Evolutionary conservation across 2,113 vertebrate genomes (phyloP), one percentile per base, ranked within the genome.

Genomic region (Cyanoramphus novaezelandiae): DNA sequence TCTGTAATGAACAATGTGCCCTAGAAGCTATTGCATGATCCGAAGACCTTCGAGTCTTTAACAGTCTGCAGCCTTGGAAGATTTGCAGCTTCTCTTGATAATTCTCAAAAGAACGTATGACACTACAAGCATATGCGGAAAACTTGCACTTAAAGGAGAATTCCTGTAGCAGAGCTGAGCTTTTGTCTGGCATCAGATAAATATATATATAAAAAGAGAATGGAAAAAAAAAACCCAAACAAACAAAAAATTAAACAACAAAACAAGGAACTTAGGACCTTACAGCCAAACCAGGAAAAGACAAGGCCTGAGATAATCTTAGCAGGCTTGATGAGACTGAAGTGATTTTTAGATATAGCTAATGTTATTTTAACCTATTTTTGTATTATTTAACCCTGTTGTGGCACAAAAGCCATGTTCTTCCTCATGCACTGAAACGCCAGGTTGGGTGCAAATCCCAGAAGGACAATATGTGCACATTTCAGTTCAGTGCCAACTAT

Each of bases 401-500:
- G 35, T 65, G 53, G 19, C 47, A 46, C 44, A 81, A 70, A 85
- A 55, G 39, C 20, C 25, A 25, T 13, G 11, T 13, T 90, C 35
- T 55, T 78, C 17, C 39, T 84, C 21, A 11, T 28, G 31, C 50
- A 35, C 46, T 33, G 49, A 55, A 85, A 65, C 17, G 10, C 55
- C 43, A 60, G 33, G 19, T 50, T 39, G 47, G 20, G 41, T 60
- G 49, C 44, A 68, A 92, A 77, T 24, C 44, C 23, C 41, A 39
- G 60, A 39, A 2, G 23, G 21, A 46, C 77, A 37, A 46, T 9
- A 49, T 0, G 2, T 84, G 44, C 19, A 65, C 0, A 0, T 39
- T 79, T 67, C 23, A 33, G 8, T 44, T 67, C 33, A 49, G 50
- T 24, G 24, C 62, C 57, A 63, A 0, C n/a, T 35, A 13, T 3